Conservation (phyloP, 2,113 vertebrate species). For the Nycticryphes semicollaris region DNA sequence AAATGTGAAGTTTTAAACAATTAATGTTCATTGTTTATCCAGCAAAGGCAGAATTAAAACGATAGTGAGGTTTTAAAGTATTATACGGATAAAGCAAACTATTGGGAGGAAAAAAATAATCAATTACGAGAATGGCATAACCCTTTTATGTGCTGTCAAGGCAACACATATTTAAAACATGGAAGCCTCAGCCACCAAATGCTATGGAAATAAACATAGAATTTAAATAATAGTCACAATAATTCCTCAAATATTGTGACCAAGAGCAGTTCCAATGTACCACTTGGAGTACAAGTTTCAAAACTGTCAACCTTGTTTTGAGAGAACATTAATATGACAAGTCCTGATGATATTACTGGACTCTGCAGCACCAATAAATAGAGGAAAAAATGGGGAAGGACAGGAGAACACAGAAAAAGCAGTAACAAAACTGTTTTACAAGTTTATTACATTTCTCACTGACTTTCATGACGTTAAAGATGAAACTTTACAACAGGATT, state of each 20-base stretch:
- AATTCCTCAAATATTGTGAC: not conserved
- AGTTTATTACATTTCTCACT: not conserved
- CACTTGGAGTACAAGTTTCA: not conserved
- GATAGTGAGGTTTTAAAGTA: not conserved
- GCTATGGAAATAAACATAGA: not conserved
- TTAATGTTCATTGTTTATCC: not conserved
- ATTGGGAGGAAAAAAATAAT: not conserved
- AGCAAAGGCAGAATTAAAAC: not conserved
- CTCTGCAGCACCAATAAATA: not conserved
- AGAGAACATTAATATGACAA: not conserved
- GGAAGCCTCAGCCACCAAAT: not conserved
- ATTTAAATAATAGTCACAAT: not conserved
- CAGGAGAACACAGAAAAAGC: not conserved
- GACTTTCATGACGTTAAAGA: not conserved
- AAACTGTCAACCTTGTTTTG: not conserved
- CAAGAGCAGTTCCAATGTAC: not conserved
- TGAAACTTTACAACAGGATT: not conserved
- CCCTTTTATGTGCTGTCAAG: not conserved
- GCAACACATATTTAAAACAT: not conserved
- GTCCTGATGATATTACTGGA: not conserved
- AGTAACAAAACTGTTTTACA: not conserved
- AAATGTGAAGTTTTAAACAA: not conserved
- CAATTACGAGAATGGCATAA: not conserved
- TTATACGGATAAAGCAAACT: not conserved
- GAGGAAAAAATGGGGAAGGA: not conserved